A percentile compares a stretch with the other conserved stretches of the same genome.
Evolutionary conservation across 2,113 vertebrate genomes (phyloP).

Genomic region (Plotosus lineatus): DNA sequence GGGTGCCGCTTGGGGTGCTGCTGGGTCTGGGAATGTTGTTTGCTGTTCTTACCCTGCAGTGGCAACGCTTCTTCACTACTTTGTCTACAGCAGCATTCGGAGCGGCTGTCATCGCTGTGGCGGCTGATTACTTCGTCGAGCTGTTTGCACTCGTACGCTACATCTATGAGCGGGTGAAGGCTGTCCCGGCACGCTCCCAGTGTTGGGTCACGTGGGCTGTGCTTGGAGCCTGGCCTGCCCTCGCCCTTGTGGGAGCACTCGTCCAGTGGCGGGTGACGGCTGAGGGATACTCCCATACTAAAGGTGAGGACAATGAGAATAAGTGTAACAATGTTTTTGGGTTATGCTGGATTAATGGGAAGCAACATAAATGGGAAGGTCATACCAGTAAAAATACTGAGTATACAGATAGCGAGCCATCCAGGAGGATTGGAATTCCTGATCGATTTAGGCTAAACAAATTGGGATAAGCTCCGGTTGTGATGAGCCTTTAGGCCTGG

Average conservation of each 20-base stretch:
- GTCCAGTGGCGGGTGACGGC: slow-evolving; percentile 95
- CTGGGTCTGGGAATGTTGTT: slow-evolving; percentile 94
- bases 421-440: no score
- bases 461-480: no score
- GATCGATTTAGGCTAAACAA: no score
- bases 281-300: slow-evolving; percentile 94
- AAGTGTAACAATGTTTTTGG: background rate
- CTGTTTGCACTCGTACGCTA: slow-evolving; percentile 89
- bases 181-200: slow-evolving; percentile 68
- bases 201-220: slow-evolving; percentile 98
- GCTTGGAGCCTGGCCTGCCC: slow-evolving; percentile 89
- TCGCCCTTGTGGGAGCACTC: slow-evolving; percentile 86
- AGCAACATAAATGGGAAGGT: no score
- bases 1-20: slow-evolving; percentile 91
- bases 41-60: slow-evolving; percentile 94
- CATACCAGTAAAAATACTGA: no score
- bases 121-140: slow-evolving; percentile 93
- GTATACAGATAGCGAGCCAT: no score
- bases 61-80: slow-evolving; percentile 94
- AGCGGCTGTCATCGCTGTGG: slow-evolving; percentile 89
- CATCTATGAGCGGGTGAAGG: slow-evolving; percentile 87
- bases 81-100: slow-evolving; percentile 90
- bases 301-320: slow-evolving; percentile 77
- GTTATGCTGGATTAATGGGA: background rate
- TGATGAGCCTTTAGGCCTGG: no score